Evolutionary conservation across 2,888 invertebrate species (phyloP), one percentile per base, ranked within the genome.

Genomic region (Tinea trinotella): DNA sequence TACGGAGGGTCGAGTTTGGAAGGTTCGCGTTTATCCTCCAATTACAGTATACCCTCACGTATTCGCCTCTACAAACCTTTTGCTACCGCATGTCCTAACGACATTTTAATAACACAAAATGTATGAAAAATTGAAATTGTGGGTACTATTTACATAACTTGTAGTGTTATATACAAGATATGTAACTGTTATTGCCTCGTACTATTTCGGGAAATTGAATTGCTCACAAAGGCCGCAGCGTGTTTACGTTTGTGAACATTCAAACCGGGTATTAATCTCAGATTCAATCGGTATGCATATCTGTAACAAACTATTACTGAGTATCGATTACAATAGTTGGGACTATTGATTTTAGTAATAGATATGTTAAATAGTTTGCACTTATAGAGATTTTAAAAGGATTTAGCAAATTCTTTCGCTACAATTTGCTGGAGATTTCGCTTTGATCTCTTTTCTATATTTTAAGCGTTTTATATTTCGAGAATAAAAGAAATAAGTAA

Each of bases 31-130:
- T 40, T 40, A 15, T 40, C 40, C 72, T 70, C 66, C 71, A 72
- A 76, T 76, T 74, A 73, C 64, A 61, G 60, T 61, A 63, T 60
- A 58, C 62, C 62, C 69, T 71, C 78, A 78, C 76, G 78, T 74
- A 63, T 67, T 61, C 62, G 30, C 64, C 67, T 67, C 64, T 61
- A 58, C 64, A 63, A 73, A 71, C 67, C 67, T 74, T 74, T 70
- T 66, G 66, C 69, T 66, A 67, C 65, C 66, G 64, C 60, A 65
- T 64, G 56, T 58, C 56, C 46, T 40, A 40, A 40, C 17, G 40
- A 17, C 30, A 30, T 30, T 30, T 30, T 30, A 30, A 30, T 30
- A 40, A 17, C 4, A 40, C 5, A 9, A 40, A 13, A 17, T 40
- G 15, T 17, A 40, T 17, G 40, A 40, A 40, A 40, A 40, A 40